These are phyloP conservation scores for Pocillopora meandrina DNA, from an alignment of 92 coral and sea anemone species.

Conservation along the genomic window DNA sequence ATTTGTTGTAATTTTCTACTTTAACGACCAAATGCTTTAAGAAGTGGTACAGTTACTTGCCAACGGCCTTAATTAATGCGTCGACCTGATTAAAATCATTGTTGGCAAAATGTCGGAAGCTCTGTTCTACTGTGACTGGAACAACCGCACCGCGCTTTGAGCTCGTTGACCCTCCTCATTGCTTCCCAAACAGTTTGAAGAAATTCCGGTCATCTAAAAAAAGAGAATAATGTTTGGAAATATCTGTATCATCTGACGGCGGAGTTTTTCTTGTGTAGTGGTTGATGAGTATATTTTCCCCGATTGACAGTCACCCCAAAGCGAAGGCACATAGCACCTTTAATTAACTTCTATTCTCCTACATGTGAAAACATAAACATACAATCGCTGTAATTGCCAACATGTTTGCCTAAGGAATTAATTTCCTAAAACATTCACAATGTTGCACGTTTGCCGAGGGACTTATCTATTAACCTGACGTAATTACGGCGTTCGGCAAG, in stretches of 20 bases:
- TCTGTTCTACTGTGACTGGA: too few relatives aligned
- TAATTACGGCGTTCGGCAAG: conserved; percentile 25
- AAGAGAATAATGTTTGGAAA: background rate
- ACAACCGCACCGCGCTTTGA: too few relatives aligned
- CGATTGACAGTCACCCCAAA: conserved; percentile 19
- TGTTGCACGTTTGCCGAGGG: conserved; percentile 11
- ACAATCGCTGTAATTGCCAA: conserved; percentile 1
- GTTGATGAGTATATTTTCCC: conserved; percentile 13
- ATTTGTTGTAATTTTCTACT: conserved; percentile 1
- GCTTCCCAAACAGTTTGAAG: background rate
- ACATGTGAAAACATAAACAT: background rate
- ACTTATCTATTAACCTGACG: conserved; percentile 28
- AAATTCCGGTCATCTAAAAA: background rate
- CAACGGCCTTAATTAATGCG: background rate
- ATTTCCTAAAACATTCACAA: conserved; percentile 20
- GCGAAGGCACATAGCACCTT: conserved; percentile 37
- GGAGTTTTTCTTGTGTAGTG: background rate
- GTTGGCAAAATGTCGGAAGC: background rate
- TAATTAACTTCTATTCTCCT: conserved; percentile 40
- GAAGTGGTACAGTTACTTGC: background rate
- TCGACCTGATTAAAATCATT: background rate
- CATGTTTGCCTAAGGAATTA: conserved; percentile 7
- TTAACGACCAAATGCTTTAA: conserved; percentile 14
- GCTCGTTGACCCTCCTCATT: too few relatives aligned
- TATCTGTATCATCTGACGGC: background rate